Evolutionary conservation across 1,140 invertebrate species (phyloP).

Genomic region (Eubasilissa regina): DNA sequence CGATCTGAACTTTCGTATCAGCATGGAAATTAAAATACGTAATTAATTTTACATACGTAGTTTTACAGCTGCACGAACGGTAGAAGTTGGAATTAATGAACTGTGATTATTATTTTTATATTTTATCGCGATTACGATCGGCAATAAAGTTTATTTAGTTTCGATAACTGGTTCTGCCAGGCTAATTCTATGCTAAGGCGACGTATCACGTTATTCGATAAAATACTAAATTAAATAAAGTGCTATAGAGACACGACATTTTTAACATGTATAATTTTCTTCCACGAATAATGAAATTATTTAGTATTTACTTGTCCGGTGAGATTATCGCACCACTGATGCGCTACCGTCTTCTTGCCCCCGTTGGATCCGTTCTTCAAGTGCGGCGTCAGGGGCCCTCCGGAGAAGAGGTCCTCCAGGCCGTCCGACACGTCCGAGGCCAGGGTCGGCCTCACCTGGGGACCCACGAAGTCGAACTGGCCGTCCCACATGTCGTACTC

Average conservation of each 20-base stretch:
- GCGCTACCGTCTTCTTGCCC: constrained; percentile 71
- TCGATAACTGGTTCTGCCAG: no score
- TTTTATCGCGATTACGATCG: neutral
- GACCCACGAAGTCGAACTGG: constrained; percentile 87
- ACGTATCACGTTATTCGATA: no score
- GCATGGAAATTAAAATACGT: no score
- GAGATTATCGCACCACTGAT: constrained; percentile 73
- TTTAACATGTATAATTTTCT: neutral
- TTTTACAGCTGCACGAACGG: no score
- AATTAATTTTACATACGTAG: no score
- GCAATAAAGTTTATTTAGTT: neutral
- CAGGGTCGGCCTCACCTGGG: constrained; percentile 64
- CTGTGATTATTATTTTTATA: no score
- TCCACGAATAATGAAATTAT: neutral
- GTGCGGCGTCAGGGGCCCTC: constrained; percentile 68
- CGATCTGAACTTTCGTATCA: no score
- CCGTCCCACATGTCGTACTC: constrained; percentile 91
- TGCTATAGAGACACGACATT: neutral
- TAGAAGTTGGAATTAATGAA: no score
- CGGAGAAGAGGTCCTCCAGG: constrained; percentile 68
- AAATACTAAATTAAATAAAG: no score
- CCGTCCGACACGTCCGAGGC: constrained; percentile 66
- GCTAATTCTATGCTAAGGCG: no score
- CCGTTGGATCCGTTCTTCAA: constrained; percentile 70
- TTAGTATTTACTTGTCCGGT: constrained; percentile 69